A percentile compares a stretch with the other conserved stretches of the same genome.
Evolutionary conservation across 2,797 vertebrate genomes (phyloP).

Genomic region (Cephalopachus bancanus): DNA sequence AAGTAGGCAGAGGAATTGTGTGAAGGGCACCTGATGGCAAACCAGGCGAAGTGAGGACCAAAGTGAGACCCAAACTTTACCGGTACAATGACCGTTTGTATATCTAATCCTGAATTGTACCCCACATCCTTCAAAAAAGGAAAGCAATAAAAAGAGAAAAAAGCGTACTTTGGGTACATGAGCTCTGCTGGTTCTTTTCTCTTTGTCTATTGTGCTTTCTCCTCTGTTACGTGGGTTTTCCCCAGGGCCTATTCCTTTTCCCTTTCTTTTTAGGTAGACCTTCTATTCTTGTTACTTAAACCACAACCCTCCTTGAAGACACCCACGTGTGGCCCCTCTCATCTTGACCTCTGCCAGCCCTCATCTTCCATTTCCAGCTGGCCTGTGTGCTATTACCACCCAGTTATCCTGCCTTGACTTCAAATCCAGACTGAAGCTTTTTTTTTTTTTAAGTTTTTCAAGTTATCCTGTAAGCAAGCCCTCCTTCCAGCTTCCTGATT

Average conservation of each 20-base stretch:
- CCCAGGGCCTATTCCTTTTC: not conserved
- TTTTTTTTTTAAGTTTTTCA: not conserved
- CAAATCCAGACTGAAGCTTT: not conserved
- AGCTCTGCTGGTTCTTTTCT: not conserved
- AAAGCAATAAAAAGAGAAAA: too few species aligned
- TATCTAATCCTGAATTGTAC: too few species aligned
- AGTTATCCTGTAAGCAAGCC: not conserved
- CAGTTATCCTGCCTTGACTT: conserved; percentile 49
- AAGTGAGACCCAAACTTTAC: too few species aligned
- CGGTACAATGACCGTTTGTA: too few species aligned
- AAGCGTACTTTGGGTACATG: not conserved
- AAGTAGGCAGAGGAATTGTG: not conserved
- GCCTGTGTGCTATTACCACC: conserved; percentile 10
- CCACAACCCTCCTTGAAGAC: not conserved
- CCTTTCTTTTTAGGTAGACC: not conserved
- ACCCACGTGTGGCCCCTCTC: accelerated
- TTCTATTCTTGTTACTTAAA: not conserved
- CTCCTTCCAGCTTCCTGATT: not conserved
- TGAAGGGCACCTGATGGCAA: too few species aligned
- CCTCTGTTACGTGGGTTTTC: not conserved
- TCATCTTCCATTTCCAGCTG: not conserved
- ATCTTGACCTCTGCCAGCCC: not conserved
- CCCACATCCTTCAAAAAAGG: too few species aligned
- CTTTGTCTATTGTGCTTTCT: not conserved
- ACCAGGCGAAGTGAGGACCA: too few species aligned